These are phyloP conservation scores for Bergia sp. DNA, from an alignment of 92 coral and sea anemone species.

Conservation along the genomic window DNA sequence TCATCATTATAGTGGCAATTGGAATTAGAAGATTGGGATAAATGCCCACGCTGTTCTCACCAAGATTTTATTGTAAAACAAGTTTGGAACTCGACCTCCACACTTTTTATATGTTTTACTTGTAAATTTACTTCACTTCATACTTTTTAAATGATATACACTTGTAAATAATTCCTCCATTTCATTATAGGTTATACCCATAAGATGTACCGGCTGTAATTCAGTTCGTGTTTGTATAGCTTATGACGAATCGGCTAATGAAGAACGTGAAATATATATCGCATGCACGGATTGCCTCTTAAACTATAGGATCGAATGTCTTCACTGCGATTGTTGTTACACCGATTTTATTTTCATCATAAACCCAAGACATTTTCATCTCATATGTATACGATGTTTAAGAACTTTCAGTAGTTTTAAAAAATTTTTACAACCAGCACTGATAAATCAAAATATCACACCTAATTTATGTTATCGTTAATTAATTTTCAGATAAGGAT, in stretches of 20 bases:
- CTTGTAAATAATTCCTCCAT: not conserved
- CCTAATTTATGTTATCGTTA: constrained; percentile 1
- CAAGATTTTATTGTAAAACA: not conserved
- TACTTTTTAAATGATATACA: not conserved
- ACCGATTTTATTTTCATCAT: not conserved
- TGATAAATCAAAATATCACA: not conserved
- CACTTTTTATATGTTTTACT: not conserved
- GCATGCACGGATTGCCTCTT: constrained; percentile 15
- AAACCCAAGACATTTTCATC: not conserved
- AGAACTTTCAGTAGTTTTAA: not conserved
- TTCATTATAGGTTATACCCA: constrained; percentile 15
- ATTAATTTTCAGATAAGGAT: not conserved
- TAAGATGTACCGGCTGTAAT: constrained; percentile 7
- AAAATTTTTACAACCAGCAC: not conserved
- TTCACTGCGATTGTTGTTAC: constrained; percentile 14
- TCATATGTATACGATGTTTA: not conserved
- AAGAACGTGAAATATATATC: constrained; percentile 12
- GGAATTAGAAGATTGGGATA: not conserved
- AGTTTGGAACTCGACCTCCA: not conserved
- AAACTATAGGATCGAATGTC: not conserved
- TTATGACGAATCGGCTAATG: not conserved
- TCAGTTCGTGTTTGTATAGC: constrained; percentile 17
- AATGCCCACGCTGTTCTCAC: constrained; percentile 2
- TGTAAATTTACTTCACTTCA: not conserved
- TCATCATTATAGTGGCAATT: not conserved